phyloP scores from a whole-genome alignment of 1,140 invertebrate genomes.

The Meloidogyne hapla region DNA sequence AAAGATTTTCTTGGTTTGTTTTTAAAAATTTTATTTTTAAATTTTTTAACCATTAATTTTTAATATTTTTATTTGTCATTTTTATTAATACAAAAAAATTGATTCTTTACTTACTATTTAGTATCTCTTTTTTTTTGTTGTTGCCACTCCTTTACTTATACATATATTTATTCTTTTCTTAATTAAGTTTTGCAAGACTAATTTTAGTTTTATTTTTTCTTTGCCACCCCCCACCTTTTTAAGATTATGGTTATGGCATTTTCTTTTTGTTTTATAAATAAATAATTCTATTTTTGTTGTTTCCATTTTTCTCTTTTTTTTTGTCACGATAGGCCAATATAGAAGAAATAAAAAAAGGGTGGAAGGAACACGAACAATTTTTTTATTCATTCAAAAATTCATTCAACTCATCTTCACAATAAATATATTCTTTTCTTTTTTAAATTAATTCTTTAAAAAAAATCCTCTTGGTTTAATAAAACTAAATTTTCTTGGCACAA shows the following conservation, averaged over 20 bases:
- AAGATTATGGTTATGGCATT: too few species aligned
- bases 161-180: neutral
- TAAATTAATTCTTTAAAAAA: neutral
- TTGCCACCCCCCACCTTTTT: slow-evolving; percentile 1
- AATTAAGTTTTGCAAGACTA: neutral
- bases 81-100: too few species aligned
- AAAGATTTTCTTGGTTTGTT: slow-evolving; percentile 34
- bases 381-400: neutral
- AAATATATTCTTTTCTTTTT: neutral
- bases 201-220: neutral
- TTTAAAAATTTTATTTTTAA: neutral
- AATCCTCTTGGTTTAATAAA: neutral
- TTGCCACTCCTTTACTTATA: neutral
- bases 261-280: too few species aligned
- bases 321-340: neutral
- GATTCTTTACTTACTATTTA: too few species aligned
- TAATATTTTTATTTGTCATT: too few species aligned
- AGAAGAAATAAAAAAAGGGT: neutral
- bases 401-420: neutral
- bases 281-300: neutral
- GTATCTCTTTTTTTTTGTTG: neutral
- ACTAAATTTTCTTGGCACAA: neutral
- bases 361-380: neutral
- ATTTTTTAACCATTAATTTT: neutral
- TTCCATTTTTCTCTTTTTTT: neutral